Percentiles rank a stretch among this genome's conserved stretches.
phyloP scores from a whole-genome alignment of 2,797 vertebrate species.

The Anolis apletophallus region DNA sequence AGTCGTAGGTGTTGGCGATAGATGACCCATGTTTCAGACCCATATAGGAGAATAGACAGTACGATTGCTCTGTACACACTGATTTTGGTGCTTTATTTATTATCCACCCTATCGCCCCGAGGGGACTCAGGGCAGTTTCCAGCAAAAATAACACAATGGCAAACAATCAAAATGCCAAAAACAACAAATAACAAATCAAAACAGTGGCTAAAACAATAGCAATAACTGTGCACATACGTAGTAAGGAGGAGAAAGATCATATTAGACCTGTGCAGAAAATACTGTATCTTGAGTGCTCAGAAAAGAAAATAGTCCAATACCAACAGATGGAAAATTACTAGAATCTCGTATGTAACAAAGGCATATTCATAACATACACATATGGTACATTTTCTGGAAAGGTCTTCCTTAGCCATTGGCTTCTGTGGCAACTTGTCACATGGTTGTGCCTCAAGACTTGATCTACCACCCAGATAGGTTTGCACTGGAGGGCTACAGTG shows the following conservation, averaged over 20 bases:
- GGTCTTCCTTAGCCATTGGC: background rate
- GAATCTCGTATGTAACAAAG: background rate
- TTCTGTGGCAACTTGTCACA: background rate
- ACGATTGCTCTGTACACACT: no score
- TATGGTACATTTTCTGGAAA: background rate
- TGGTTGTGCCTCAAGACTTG: conserved; percentile 5
- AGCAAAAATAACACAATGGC: no score
- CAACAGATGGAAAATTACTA: background rate
- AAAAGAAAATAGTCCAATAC: background rate
- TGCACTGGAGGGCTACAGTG: conserved; percentile 6
- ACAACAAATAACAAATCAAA: no score
- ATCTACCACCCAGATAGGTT: background rate
- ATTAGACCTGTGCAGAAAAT: background rate
- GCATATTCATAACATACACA: background rate
- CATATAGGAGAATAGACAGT: no score
- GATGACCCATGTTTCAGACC: no score
- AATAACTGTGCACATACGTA: background rate
- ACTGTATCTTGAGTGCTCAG: background rate
- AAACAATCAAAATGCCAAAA: no score
- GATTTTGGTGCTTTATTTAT: no score
- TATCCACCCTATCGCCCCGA: no score
- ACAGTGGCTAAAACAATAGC: no score
- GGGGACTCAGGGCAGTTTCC: no score
- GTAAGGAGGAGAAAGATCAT: background rate
- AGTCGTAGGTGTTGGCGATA: no score